phyloP scores from a whole-genome alignment of 2,797 vertebrate genomes.

The Myiotriccus ornatus region DNA sequence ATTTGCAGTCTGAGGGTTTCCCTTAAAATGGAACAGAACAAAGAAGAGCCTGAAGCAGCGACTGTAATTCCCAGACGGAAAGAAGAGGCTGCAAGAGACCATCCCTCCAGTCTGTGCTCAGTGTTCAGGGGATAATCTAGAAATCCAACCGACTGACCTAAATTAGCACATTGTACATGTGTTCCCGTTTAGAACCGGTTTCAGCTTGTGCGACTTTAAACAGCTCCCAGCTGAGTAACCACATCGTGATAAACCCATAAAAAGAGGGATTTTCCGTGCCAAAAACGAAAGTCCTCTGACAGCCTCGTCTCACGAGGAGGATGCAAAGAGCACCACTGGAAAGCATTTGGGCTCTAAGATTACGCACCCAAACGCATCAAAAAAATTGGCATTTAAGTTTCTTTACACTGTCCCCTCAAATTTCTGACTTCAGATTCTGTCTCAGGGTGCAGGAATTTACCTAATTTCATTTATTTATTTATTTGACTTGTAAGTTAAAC shows the following conservation, averaged over 20 bases:
- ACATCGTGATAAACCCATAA: slow-evolving; percentile 23
- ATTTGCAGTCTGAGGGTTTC: background rate
- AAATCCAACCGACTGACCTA: slow-evolving; percentile 19
- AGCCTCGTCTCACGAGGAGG: slow-evolving; percentile 11
- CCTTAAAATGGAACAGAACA: background rate
- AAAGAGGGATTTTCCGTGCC: slow-evolving; percentile 16
- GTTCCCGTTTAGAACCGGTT: background rate
- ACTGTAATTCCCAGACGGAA: background rate
- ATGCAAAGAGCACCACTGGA: background rate
- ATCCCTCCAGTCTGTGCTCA: background rate
- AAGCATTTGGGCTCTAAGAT: background rate
- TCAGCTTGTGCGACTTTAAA: slow-evolving; percentile 19
- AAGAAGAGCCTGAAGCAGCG: background rate
- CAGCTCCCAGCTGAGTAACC: slow-evolving; percentile 39
- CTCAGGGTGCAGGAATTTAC: background rate
- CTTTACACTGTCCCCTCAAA: background rate
- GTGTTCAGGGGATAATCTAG: background rate
- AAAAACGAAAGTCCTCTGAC: background rate
- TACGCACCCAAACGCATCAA: background rate
- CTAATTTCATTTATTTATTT: no score
- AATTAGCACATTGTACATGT: background rate
- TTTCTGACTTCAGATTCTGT: background rate
- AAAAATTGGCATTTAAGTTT: background rate
- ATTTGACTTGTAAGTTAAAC: background rate
- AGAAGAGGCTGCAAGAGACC: background rate